Evolutionary conservation across 2,888 invertebrate genomes (phyloP).

Genomic region (Polia nebulosa): DNA sequence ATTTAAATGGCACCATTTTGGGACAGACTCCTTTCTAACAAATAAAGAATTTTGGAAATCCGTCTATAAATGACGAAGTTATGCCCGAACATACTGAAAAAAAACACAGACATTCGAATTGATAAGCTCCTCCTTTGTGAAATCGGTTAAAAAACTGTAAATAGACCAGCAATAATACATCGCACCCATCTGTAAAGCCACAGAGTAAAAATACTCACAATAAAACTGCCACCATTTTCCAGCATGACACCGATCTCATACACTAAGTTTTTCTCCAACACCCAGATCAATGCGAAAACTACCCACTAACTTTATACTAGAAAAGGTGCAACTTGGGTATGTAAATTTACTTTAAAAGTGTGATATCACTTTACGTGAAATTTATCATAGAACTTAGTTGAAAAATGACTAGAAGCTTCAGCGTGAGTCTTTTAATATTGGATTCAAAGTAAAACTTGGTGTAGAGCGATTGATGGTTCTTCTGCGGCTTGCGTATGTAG

Average conservation of each 20-base stretch:
- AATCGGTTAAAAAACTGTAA: too few relatives aligned
- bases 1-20: too few relatives aligned
- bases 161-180: neutral
- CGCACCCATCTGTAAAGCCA: slow-evolving; percentile 7
- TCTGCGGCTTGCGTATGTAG: neutral
- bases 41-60: too few relatives aligned
- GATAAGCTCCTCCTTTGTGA: too few relatives aligned
- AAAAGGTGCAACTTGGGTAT: slow-evolving; percentile 45
- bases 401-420: slow-evolving; percentile 67
- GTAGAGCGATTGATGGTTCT: slow-evolving; percentile 55
- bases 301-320: slow-evolving; percentile 22
- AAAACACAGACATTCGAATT: too few relatives aligned
- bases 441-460: slow-evolving; percentile 61
- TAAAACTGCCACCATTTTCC: slow-evolving; percentile 7
- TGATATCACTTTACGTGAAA: slow-evolving; percentile 69
- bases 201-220: slow-evolving; percentile 10
- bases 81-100: too few relatives aligned
- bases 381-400: slow-evolving; percentile 66
- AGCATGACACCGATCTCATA: slow-evolving; percentile 24
- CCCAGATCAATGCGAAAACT: slow-evolving; percentile 34
- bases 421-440: slow-evolving; percentile 64
- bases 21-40: too few relatives aligned
- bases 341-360: slow-evolving; percentile 68
- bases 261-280: slow-evolving; percentile 29
- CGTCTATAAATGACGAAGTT: too few relatives aligned